phyloP scores from a whole-genome alignment of 1,140 invertebrate genomes.

The Eulimnadia texana region DNA sequence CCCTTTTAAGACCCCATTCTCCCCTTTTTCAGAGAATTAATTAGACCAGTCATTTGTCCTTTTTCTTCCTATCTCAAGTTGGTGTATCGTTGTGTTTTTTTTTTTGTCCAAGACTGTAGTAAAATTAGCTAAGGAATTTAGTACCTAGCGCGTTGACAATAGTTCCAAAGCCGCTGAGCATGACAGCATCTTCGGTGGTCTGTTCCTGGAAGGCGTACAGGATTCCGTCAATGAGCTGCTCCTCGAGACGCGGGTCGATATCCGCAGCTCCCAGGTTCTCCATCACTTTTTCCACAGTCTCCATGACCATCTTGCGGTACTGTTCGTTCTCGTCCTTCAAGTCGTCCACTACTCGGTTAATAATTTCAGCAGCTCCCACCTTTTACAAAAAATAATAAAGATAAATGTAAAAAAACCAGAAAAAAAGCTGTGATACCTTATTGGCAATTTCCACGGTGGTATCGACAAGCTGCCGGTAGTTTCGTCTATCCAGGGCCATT shows the following conservation, averaged over 20 bases:
- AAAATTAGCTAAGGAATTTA: background rate
- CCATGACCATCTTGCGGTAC: conserved; percentile 99
- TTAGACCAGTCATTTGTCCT: too few relatives aligned
- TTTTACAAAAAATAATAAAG: background rate
- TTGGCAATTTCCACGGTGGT: conserved; percentile 99
- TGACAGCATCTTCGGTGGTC: conserved; percentile 98
- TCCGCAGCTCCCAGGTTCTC: conserved; percentile 93
- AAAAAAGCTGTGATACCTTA: too few relatives aligned
- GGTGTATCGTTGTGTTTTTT: too few relatives aligned
- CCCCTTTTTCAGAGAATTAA: too few relatives aligned
- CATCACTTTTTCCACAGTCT: conserved; percentile 98
- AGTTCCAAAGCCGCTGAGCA: conserved; percentile 98
- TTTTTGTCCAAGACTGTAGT: too few relatives aligned
- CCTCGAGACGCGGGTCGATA: conserved; percentile 92
- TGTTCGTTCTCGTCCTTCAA: conserved; percentile 99
- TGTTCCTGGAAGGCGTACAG: conserved; percentile 99
- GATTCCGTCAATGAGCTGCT: conserved; percentile 98
- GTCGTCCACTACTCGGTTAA: conserved; percentile 96
- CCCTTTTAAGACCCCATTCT: too few relatives aligned
- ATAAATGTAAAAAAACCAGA: too few relatives aligned
- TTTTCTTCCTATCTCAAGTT: too few relatives aligned
- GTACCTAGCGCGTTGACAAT: conserved; percentile 79
- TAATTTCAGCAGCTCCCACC: conserved; percentile 97
- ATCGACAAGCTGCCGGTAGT: conserved; percentile 85
- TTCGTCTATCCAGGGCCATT: conserved; percentile 94